These are phyloP conservation scores for Miltochrista miniata DNA, from an alignment of 2,888 invertebrate genomes.

Conservation along the genomic window DNA sequence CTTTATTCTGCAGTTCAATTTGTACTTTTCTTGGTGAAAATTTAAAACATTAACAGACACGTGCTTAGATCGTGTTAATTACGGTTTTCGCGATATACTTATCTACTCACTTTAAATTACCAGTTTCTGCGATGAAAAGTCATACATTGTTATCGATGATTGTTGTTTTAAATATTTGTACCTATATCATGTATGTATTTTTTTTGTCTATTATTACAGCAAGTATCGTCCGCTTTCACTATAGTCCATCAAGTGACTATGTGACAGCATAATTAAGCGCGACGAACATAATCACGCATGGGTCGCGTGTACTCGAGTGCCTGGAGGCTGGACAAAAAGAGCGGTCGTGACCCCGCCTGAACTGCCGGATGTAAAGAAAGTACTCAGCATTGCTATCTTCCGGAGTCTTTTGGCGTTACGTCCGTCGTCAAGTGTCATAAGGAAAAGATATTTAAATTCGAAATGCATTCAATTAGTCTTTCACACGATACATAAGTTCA, in stretches of 20 bases:
- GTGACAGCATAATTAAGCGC: constrained; percentile 82
- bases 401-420: constrained; percentile 28
- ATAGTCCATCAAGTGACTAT: constrained; percentile 75
- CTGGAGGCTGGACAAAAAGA: constrained; percentile 68
- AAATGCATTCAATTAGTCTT: not conserved
- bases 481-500: too few relatives aligned
- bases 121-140: constrained; percentile 27
- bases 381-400: constrained; percentile 60
- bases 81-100: too few relatives aligned
- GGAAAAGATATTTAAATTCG: constrained; percentile 6
- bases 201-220: constrained; percentile 65
- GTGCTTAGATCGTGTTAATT: constrained; percentile 43
- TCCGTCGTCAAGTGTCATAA: constrained; percentile 28
- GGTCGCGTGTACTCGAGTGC: constrained; percentile 60
- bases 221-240: constrained; percentile 76
- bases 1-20: too few relatives aligned
- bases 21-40: not conserved
- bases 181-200: constrained; percentile 21
- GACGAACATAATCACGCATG: constrained; percentile 74
- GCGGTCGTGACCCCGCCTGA: constrained; percentile 73
- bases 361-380: constrained; percentile 81
- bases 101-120: constrained; percentile 33
- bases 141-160: too few relatives aligned
- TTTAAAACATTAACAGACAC: constrained; percentile 37
- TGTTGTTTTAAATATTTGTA: not conserved